phyloP scores from a whole-genome alignment of 2,113 vertebrate species.

The Crotalus helleri region DNA sequence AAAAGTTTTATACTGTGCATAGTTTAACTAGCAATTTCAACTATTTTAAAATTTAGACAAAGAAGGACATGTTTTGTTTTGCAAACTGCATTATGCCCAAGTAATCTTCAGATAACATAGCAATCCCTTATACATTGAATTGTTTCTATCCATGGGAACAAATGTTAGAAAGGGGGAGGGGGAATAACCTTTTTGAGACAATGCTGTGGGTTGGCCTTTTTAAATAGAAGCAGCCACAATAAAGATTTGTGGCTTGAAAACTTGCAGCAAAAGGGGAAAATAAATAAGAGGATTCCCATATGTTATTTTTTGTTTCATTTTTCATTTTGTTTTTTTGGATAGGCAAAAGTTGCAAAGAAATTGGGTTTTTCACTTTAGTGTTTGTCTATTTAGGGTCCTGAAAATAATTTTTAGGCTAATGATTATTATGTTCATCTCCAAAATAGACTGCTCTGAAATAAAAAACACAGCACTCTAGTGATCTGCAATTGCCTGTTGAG shows the following conservation, averaged over 20 bases:
- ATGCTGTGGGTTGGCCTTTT: neutral
- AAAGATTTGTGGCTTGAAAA: rapidly evolving
- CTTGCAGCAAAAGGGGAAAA: neutral
- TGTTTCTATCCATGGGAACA: neutral
- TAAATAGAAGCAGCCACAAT: neutral
- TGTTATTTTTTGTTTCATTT: neutral
- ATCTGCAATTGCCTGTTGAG: neutral
- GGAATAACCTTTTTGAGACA: neutral
- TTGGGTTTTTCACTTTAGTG: neutral
- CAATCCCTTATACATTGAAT: neutral
- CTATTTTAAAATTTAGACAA: neutral
- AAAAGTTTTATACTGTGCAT: neutral
- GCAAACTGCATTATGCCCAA: neutral
- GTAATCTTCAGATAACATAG: neutral
- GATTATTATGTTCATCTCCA: neutral
- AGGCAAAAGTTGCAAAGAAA: neutral
- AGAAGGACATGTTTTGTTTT: neutral
- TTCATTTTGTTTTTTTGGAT: neutral
- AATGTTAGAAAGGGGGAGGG: neutral
- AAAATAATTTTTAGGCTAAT: neutral
- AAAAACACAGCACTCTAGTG: neutral
- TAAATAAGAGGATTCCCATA: neutral
- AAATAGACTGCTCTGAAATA: neutral
- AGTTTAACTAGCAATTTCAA: neutral
- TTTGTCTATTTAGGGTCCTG: neutral